A percentile compares a stretch with the other conserved stretches of the same genome.
Evolutionary conservation across 2,888 invertebrate genomes (phyloP).

Genomic region (Creontiades dilutus): DNA sequence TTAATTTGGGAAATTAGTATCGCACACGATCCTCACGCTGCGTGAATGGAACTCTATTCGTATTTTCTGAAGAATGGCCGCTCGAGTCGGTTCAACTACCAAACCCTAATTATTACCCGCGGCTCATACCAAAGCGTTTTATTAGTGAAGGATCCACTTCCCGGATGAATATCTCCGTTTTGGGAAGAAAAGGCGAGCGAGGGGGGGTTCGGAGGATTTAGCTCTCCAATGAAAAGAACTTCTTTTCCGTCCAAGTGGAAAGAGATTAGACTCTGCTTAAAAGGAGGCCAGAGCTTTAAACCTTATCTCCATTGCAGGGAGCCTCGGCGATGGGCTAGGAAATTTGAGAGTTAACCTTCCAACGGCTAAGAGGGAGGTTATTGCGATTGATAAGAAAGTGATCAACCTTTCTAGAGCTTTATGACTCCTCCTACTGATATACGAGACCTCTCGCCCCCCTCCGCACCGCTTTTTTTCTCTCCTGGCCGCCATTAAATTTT

Average conservation of each 20-base stretch:
- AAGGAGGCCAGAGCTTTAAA: conserved; percentile 18
- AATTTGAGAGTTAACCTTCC: background rate
- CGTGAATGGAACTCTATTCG: no score
- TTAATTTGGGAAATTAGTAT: no score
- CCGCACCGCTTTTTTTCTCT: background rate
- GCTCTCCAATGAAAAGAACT: conserved; percentile 7
- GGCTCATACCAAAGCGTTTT: no score
- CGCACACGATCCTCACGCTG: no score
- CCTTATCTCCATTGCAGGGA: conserved; percentile 17
- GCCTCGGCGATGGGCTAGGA: background rate
- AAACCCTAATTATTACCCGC: no score
- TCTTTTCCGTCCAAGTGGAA: conserved; percentile 4
- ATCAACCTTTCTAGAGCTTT: conserved; percentile 23
- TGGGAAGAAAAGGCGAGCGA: no score
- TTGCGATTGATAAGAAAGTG: conserved; percentile 35
- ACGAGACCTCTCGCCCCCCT: background rate
- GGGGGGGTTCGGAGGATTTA: background rate
- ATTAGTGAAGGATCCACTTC: no score
- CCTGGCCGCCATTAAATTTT: background rate
- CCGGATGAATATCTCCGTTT: no score
- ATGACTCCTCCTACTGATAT: background rate
- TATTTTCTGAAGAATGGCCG: no score
- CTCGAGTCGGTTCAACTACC: no score
- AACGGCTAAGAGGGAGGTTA: background rate
- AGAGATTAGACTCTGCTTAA: conserved; percentile 19